Evolutionary conservation across 2,113 vertebrate genomes (phyloP).

Genomic region (Phasianus colchicus): DNA sequence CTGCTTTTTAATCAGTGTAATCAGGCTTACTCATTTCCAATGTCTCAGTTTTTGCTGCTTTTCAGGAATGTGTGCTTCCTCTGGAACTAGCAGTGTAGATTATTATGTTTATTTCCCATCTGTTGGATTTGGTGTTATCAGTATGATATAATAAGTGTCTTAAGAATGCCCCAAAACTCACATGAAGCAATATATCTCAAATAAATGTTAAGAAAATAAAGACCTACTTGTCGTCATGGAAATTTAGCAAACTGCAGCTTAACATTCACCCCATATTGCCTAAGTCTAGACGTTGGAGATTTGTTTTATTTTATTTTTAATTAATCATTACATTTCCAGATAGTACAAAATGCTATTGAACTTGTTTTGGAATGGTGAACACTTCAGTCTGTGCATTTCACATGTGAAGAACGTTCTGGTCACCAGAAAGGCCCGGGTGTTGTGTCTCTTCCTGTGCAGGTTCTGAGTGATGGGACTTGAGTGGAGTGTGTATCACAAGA

Average conservation of each 20-base stretch:
- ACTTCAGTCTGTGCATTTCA: background rate
- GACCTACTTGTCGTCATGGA: conserved; percentile 1
- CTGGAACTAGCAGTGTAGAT: background rate
- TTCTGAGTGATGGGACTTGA: background rate
- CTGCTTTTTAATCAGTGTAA: conserved; percentile 32
- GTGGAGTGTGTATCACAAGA: background rate
- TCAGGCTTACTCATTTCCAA: background rate
- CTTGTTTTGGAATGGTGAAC: background rate
- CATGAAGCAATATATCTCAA: background rate
- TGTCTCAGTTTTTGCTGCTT: conserved; percentile 1
- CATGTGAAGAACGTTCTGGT: conserved; percentile 7
- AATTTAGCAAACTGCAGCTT: background rate
- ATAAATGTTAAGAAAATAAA: conserved; percentile 34
- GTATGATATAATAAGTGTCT: background rate
- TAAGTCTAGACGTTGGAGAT: conserved; percentile 26
- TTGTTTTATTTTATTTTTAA: background rate
- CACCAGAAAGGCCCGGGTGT: background rate
- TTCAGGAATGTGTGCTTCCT: background rate
- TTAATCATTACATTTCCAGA: conserved; percentile 1
- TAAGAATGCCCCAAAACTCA: background rate
- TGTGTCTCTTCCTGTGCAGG: conserved; percentile 4
- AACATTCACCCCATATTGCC: background rate
- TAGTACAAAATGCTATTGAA: background rate
- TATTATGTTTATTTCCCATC: conserved; percentile 33
- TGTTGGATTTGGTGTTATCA: conserved; percentile 31